Base-by-base conservation (phyloP, 2,797 vertebrate genomes). In the Allenopithecus nigroviridis region DNA sequence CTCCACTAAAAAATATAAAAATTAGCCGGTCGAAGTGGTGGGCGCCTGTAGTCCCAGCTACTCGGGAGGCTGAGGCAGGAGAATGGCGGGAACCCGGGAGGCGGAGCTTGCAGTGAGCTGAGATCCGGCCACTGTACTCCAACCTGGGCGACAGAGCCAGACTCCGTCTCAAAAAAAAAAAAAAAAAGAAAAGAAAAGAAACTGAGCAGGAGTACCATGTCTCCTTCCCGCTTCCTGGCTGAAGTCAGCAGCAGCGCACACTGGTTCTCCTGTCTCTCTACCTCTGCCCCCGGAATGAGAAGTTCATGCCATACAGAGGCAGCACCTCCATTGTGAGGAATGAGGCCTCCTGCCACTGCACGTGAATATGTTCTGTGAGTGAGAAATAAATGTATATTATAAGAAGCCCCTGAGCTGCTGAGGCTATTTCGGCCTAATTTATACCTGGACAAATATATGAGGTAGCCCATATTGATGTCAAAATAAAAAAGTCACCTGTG, bases 181-280 rank as follows among this genome's bases (percentile, higher is more conserved):
- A 43, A 43, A 43, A 43, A 43, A 43, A 7, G 1, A 43, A 11
- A 11, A 11, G 2, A 0, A 46, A 46, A 13, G 2, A 12, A 13
- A n/a, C 28, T 28, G 21, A 26, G 24, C 14, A 48, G 43, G n/a
- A 48, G 41, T 22, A 21, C 6, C n/a, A 9, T 4, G 10, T 30
- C 12, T 55, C n/a, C 55, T n/a, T 7, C 16, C 9, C 14, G 33
- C n/a, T 57, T n/a, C 46, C 50, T 72, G 26, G 5, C 13, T 57
- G 21, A 12, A 28, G 2, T 1, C 11, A 3, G 12, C 3, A 68
- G 43, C 9, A 55, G 43, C 2, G 11, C 26, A 22, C 9, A 0
- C 46, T 24, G 55, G 36, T 8, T 68, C 8, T 64, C 61, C 9
- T 28, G 24, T 2, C 33, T 39, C 43, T 36, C 12, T 13, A 21